Evolutionary conservation across 37 sponge, comb jelly and placozoan species (phyloP), one percentile per base, ranked within the genome.

Genomic region (Chondrilla cf. caribensis): DNA sequence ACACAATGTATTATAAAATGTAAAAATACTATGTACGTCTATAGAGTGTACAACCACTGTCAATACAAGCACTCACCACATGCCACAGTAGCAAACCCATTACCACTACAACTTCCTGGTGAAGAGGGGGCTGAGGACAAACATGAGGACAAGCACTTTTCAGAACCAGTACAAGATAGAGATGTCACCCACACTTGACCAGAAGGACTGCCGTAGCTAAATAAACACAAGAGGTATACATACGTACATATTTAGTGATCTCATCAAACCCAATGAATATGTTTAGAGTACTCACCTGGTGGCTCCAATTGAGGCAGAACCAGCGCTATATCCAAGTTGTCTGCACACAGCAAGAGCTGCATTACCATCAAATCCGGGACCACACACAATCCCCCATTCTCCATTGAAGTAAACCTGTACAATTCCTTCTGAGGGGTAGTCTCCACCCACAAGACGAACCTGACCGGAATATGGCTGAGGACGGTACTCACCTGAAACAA

Each of bases 391-490:
- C 7, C 64, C 64, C 64, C 64, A 62, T 62, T 62, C 18, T 62
- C 64, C 64, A 62, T 62, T 62, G 25, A 29, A 29, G 29, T 62
- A 62, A 5, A 62, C 29, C 29, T 62, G 18, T 29, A 62, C 64
- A 19, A 62, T 28, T 29, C 64, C 64, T 62, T n/a, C 64, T 29
- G 29, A 29, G 17, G 35, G 29, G 64, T 62, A 29, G 22, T 4
- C 29, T 29, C 64, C 64, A 62, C 64, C 64, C 25, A 62, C 29
- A 7, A 62, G 64, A 40, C 76, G 76, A 2, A 73, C 44, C 44
- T 73, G 76, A 43, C 76, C 76, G 40, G 76, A 42, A 37, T 73
- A 73, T 1, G 76, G 76, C 76, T 73, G 44, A 39, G 76, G 76
- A 19, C 24, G 15, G 38, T 36, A 37, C 1, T 39, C 76, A 40